Evolutionary conservation across 2,797 vertebrate genomes (phyloP).

Genomic region (Leptoclinus maculatus): DNA sequence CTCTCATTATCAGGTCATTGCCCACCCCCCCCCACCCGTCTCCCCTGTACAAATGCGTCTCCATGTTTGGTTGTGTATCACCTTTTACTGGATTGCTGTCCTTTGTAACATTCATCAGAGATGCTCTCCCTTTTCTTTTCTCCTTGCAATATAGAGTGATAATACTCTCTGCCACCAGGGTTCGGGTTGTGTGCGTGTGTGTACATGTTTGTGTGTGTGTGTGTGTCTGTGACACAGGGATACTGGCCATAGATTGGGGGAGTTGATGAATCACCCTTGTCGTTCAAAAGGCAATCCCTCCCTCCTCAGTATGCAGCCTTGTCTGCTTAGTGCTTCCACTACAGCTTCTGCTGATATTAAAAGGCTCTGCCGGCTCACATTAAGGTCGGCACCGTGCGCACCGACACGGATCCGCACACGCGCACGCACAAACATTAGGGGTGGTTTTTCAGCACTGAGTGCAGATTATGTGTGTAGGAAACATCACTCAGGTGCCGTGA

Average conservation of each 20-base stretch:
- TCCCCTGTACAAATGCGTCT: constrained; percentile 73
- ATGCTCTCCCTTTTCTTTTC: constrained; percentile 74
- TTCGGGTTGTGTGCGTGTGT: constrained; percentile 27
- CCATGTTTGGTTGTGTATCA: constrained; percentile 81
- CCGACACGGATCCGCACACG: constrained; percentile 49
- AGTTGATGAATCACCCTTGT: constrained; percentile 84
- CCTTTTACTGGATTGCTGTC: constrained; percentile 78
- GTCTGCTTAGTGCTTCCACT: constrained; percentile 81
- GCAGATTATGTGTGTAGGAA: constrained; percentile 83
- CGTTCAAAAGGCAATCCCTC: constrained; percentile 85
- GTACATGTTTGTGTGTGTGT: constrained; percentile 12
- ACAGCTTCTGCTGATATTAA: constrained; percentile 84
- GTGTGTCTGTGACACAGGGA: constrained; percentile 50
- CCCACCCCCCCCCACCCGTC: neutral
- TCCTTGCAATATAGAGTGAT: constrained; percentile 75
- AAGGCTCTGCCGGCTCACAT: constrained; percentile 85
- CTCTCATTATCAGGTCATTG: constrained; percentile 74
- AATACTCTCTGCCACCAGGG: constrained; percentile 75
- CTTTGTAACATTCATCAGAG: constrained; percentile 79
- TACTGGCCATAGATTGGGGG: constrained; percentile 81
- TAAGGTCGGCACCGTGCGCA: constrained; percentile 68
- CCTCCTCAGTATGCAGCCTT: constrained; percentile 87
- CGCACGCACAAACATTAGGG: constrained; percentile 77
- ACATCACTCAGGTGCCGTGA: constrained; percentile 79
- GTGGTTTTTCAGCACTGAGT: constrained; percentile 74